Conservation (phyloP, 35 echinoderm and acorn worm species). For the Hemicentrotus pulcherrimus region DNA sequence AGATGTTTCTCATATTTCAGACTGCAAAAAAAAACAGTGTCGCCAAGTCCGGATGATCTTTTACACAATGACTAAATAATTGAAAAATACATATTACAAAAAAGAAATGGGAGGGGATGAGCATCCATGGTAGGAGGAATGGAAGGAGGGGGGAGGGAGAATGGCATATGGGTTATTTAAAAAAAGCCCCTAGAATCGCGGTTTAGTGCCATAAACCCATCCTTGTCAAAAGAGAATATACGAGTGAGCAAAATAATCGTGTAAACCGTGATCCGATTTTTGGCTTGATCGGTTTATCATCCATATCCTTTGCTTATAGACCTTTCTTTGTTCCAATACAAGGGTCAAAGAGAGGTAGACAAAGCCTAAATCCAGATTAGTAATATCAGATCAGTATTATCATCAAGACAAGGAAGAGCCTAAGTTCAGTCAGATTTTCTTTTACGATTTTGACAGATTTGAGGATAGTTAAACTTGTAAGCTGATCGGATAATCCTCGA, state of each 20-base stretch:
- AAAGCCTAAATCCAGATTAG: neutral
- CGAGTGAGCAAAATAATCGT: neutral
- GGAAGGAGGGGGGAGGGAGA: neutral
- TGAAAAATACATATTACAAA: neutral
- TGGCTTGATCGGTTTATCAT: neutral
- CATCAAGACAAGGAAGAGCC: neutral
- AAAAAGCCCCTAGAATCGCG: neutral
- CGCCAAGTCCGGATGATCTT: neutral
- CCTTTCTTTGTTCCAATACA: neutral
- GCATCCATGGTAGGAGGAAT: neutral
- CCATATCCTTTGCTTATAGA: constrained; percentile 11
- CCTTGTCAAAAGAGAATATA: neutral
- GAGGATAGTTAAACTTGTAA: constrained; percentile 3
- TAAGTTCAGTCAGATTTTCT: neutral
- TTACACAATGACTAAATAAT: neutral
- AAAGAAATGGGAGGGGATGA: neutral
- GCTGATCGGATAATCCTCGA: neutral
- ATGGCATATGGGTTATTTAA: neutral
- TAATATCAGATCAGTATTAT: neutral
- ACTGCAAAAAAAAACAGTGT: neutral
- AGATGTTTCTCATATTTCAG: no score
- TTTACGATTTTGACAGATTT: neutral
- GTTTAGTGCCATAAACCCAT: neutral
- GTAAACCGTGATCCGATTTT: neutral
- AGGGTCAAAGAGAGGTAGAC: neutral